These are phyloP conservation scores for Bombus consobrinus DNA, from an alignment of 1,140 invertebrate genomes.

Conservation along the genomic window DNA sequence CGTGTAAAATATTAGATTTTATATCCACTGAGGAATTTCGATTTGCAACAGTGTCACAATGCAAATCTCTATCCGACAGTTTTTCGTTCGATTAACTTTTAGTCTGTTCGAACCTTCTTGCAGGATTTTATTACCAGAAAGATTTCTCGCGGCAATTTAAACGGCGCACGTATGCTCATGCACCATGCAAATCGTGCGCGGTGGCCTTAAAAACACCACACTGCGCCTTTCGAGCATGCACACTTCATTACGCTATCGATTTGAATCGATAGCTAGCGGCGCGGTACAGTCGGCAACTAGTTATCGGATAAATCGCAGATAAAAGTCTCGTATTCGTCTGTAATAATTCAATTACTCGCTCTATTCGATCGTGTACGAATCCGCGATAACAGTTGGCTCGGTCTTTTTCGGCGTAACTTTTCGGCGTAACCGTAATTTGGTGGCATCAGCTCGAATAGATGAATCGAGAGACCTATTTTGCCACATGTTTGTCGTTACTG, in stretches of 20 bases:
- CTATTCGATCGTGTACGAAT: not conserved
- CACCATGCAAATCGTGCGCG: conserved; percentile 39
- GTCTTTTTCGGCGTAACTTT: not conserved
- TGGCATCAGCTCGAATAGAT: not conserved
- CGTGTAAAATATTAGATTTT: not conserved
- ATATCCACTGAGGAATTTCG: not conserved
- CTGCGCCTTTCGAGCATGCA: conserved; percentile 10
- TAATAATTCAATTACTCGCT: not conserved
- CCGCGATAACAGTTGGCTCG: too few relatives aligned
- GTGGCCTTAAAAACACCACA: conserved; percentile 45
- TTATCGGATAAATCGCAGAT: not conserved
- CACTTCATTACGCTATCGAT: conserved; percentile 46
- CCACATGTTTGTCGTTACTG: not conserved
- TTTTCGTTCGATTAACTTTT: too few relatives aligned
- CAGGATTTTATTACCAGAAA: conserved; percentile 25
- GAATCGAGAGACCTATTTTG: conserved; percentile 17
- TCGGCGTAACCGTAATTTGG: not conserved
- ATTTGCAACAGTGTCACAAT: not conserved
- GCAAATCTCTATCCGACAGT: not conserved
- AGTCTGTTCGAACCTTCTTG: too few relatives aligned
- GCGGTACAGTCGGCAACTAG: not conserved
- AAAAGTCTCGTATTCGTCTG: not conserved
- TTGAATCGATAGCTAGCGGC: not conserved
- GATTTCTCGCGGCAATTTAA: conserved; percentile 6
- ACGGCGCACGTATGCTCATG: conserved; percentile 30